Evolutionary conservation across 37 sponge, comb jelly and placozoan species (phyloP), one percentile per base, ranked within the genome.

Genomic region (Haliclona indistincta): DNA sequence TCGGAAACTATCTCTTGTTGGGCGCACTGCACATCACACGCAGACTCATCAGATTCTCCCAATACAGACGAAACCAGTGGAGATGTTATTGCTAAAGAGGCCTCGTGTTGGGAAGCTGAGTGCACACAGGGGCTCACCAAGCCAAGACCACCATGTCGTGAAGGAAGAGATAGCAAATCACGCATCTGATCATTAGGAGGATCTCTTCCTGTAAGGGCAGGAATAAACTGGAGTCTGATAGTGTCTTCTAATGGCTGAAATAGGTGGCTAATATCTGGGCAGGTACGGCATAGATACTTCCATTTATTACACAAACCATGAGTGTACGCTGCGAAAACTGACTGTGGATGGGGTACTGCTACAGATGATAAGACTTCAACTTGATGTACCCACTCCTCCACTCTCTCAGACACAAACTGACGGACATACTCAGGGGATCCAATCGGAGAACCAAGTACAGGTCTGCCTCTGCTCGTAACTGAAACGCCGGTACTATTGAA

Each of bases 71-170:
- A n/a, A n/a, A n/a, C n/a, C n/a, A n/a, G n/a, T n/a, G n/a, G n/a
- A n/a, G n/a, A n/a, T n/a, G n/a, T n/a, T n/a, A n/a, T n/a, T n/a
- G n/a, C n/a, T n/a, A n/a, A n/a, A n/a, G n/a, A n/a, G n/a, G n/a
- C n/a, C n/a, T n/a, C n/a, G n/a, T n/a, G n/a, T n/a, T n/a, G n/a
- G n/a, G n/a, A n/a, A n/a, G n/a, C n/a, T n/a, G n/a, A n/a, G n/a
- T n/a, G n/a, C n/a, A n/a, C n/a, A n/a, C n/a, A n/a, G n/a, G 82
- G 82, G 26, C 37, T 63, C 19, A 49, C 38, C 23, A 81, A 25
- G 28, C 54, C 82, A 13, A 81, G 51, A n/a, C 82, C 82, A 64
- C 82, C 78, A 23, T 67, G 26, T 19, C 78, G 58, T 51, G 78
- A 37, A 49, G 78, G 78, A 20, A 77, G 51, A 23, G 78, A 35